Evolutionary conservation across 2,888 invertebrate genomes (phyloP).

Genomic region (Timema cristinae): DNA sequence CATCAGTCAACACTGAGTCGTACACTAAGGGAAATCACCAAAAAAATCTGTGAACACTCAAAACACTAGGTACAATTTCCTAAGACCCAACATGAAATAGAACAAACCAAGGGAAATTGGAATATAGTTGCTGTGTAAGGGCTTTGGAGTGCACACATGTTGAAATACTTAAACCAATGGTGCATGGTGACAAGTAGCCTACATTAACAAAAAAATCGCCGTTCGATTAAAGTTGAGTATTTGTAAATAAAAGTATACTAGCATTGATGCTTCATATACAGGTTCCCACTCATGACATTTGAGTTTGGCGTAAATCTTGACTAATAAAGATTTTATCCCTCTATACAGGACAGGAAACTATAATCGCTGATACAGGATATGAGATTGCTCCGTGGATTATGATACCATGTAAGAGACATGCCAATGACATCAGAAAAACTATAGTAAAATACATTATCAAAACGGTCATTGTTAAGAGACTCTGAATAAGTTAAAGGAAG

Average conservation of each 20-base stretch:
- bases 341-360: neutral
- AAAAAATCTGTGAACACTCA: too few species aligned
- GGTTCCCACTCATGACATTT: neutral
- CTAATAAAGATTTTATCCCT: neutral
- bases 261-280: neutral
- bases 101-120: neutral
- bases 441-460: neutral
- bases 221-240: neutral
- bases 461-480: neutral
- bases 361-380: neutral
- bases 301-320: neutral
- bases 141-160: neutral
- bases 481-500: neutral
- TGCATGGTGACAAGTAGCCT: neutral
- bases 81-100: constrained; percentile 2
- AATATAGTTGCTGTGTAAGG: neutral
- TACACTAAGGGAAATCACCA: constrained; percentile 3
- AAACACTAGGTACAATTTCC: neutral
- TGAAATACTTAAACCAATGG: too few species aligned
- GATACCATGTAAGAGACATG: neutral
- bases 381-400: neutral
- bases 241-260: neutral
- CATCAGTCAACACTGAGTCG: neutral
- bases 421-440: neutral
- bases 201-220: neutral